phyloP scores from a whole-genome alignment of 2,888 invertebrate species.

The Cephus pulcher region DNA sequence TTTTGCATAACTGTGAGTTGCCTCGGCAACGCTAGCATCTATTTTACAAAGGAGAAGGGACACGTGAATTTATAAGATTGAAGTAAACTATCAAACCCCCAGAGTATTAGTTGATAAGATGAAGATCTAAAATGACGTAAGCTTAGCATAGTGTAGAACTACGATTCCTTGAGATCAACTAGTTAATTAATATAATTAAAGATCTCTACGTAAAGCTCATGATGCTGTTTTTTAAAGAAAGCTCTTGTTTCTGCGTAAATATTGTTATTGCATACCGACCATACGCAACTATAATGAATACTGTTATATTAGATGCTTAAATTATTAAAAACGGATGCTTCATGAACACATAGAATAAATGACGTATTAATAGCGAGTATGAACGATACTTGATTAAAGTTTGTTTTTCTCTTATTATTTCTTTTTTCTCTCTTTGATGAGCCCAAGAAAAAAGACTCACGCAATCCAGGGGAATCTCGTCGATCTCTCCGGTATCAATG shows the following conservation, averaged over 20 bases:
- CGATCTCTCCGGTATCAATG: conserved; percentile 60
- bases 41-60: conserved; percentile 33
- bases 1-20: conserved; percentile 67
- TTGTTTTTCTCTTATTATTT: background rate
- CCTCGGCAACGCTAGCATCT: conserved; percentile 71
- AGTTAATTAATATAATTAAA: background rate
- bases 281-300: background rate
- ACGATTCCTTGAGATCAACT: background rate
- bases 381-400: background rate
- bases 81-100: background rate
- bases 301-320: background rate
- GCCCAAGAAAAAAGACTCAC: conserved; percentile 51
- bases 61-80: background rate
- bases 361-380: background rate
- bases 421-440: background rate
- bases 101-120: background rate
- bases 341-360: background rate
- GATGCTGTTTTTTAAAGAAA: background rate
- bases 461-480: conserved; percentile 50
- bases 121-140: background rate
- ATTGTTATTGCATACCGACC: background rate
- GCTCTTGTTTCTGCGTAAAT: background rate
- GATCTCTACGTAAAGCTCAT: background rate
- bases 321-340: background rate
- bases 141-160: background rate